phyloP scores from a whole-genome alignment of 2,113 vertebrate genomes.

The Mesocricetus auratus region DNA sequence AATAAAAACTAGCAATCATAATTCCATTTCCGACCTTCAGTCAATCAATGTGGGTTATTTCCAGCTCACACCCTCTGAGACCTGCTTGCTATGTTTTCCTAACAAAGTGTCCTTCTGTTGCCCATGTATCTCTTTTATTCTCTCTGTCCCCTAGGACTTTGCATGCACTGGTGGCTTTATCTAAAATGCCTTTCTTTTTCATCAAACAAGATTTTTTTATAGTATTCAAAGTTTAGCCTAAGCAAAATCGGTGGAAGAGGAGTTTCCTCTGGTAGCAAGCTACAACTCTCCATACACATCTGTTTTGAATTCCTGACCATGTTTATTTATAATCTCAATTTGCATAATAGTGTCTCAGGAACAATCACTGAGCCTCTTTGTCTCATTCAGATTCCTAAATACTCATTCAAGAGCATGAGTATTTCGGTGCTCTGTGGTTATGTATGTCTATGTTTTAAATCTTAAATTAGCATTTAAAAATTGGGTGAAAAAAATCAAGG shows the following conservation, averaged over 20 bases:
- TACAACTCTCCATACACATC: fast-evolving
- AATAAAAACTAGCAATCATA: background rate
- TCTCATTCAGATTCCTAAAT: background rate
- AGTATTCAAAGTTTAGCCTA: background rate
- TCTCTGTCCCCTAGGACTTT: background rate
- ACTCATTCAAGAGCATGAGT: background rate
- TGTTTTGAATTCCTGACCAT: fast-evolving
- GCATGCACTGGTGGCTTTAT: background rate
- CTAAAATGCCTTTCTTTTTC: background rate
- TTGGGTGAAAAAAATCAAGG: background rate
- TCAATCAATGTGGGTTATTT: background rate
- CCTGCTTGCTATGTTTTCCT: background rate
- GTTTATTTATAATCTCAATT: background rate
- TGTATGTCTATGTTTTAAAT: background rate
- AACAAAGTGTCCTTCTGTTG: background rate
- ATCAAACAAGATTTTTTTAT: background rate
- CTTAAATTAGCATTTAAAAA: background rate
- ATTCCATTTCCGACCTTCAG: background rate
- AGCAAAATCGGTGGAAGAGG: background rate
- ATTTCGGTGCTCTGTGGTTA: background rate
- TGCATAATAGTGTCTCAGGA: background rate
- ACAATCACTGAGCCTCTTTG: background rate
- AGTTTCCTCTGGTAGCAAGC: background rate
- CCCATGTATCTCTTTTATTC: background rate
- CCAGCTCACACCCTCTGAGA: background rate